phyloP scores from a whole-genome alignment of 2,113 vertebrate genomes.

The Nothobranchius kuhntae region DNA sequence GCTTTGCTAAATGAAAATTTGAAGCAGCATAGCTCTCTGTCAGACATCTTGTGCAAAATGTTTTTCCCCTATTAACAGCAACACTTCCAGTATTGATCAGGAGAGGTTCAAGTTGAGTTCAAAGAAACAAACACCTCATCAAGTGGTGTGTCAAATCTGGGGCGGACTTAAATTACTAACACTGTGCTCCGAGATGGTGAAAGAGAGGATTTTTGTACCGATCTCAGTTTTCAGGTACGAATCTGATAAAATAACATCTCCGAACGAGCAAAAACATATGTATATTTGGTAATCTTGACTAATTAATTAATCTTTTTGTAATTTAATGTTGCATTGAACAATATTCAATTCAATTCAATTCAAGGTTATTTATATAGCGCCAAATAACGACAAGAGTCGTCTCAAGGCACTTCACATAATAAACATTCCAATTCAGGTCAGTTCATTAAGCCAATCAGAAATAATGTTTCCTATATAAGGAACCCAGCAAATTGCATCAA shows the following conservation, averaged over 20 bases:
- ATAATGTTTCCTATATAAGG: too few relatives aligned
- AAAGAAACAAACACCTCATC: slow-evolving; percentile 44
- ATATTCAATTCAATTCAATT: too few relatives aligned
- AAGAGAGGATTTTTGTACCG: slow-evolving; percentile 14
- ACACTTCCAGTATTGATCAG: slow-evolving; percentile 42
- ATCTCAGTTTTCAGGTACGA: slow-evolving; percentile 7
- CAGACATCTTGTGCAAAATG: slow-evolving; percentile 26
- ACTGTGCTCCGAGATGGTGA: background rate
- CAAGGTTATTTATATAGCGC: too few relatives aligned
- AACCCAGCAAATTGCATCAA: too few relatives aligned
- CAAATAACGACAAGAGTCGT: too few relatives aligned
- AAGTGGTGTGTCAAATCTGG: slow-evolving; percentile 15
- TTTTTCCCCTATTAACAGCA: slow-evolving; percentile 37
- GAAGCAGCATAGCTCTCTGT: slow-evolving; percentile 22
- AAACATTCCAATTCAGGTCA: too few relatives aligned
- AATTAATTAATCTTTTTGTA: too few relatives aligned
- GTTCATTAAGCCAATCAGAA: too few relatives aligned
- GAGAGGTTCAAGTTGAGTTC: slow-evolving; percentile 57
- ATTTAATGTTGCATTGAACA: too few relatives aligned
- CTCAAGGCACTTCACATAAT: too few relatives aligned
- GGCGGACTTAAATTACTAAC: background rate
- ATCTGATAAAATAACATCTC: slow-evolving; percentile 48
- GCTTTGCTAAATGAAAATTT: slow-evolving; percentile 40
- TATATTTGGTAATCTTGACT: slow-evolving; percentile 23
- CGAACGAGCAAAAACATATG: slow-evolving; percentile 13